phyloP scores from a whole-genome alignment of 1,140 invertebrate genomes.

The Magallana ariakensis region DNA sequence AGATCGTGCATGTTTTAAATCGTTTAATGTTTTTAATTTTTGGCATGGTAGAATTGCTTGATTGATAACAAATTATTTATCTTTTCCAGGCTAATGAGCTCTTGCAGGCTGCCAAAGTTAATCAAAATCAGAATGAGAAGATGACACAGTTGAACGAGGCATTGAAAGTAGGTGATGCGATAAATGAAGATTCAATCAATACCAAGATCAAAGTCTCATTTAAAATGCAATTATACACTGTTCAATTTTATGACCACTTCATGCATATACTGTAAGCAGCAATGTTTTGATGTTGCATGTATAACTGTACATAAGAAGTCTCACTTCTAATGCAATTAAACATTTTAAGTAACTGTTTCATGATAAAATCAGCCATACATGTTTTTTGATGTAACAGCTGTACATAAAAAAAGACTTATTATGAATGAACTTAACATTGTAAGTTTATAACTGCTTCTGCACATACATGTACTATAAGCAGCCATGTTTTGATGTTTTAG shows the following conservation, averaged over 20 bases:
- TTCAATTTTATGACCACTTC: too few species aligned
- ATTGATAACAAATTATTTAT: background rate
- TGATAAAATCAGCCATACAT: background rate
- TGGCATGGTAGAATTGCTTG: background rate
- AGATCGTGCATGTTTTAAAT: background rate
- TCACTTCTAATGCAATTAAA: too few species aligned
- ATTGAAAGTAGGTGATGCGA: constrained; percentile 79
- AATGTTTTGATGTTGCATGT: background rate
- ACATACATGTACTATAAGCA: background rate
- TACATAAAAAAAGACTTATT: background rate
- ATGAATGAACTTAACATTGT: too few species aligned
- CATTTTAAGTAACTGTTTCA: background rate
- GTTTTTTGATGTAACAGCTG: background rate
- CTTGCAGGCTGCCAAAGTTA: constrained; percentile 87
- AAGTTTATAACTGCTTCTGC: too few species aligned
- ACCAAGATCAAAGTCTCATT: too few species aligned
- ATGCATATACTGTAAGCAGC: background rate
- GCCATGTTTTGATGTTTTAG: constrained; percentile 75
- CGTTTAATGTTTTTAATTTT: background rate
- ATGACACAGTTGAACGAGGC: constrained; percentile 88
- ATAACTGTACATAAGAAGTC: too few species aligned
- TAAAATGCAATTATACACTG: too few species aligned
- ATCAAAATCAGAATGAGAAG: constrained; percentile 85
- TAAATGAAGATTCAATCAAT: too few species aligned
- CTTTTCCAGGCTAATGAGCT: constrained; percentile 90